Evolutionary conservation across 1,140 invertebrate species (phyloP).

Genomic region (Trachymyrmex cornetzi): DNA sequence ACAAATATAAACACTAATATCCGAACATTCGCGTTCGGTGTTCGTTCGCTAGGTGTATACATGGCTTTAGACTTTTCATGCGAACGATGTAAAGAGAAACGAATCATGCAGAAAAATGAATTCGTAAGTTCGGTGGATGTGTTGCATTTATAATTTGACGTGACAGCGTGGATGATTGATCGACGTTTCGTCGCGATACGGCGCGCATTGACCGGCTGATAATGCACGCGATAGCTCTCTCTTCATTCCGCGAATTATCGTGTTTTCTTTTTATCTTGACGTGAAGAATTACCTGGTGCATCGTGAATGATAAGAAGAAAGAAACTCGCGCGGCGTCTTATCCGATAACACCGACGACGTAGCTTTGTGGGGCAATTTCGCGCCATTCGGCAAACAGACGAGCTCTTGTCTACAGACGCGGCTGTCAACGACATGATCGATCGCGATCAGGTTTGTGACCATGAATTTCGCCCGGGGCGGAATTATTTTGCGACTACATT

Average conservation of each 20-base stretch:
- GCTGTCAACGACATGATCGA: conserved; percentile 36
- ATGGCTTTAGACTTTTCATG: too few species aligned
- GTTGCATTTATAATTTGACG: conserved; percentile 5
- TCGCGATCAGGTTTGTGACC: conserved; percentile 32
- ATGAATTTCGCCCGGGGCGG: conserved; percentile 12
- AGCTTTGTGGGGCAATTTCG: conserved; percentile 34
- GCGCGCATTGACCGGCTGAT: conserved; percentile 12
- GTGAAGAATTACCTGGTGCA: conserved; percentile 35
- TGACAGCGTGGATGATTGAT: conserved; percentile 23
- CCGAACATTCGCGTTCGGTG: too few species aligned
- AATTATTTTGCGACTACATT: neutral
- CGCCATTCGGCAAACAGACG: conserved; percentile 33
- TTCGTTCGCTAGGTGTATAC: too few species aligned
- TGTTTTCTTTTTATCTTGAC: conserved; percentile 23
- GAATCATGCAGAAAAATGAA: neutral
- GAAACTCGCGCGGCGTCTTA: neutral
- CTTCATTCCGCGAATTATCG: neutral
- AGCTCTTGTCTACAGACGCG: neutral
- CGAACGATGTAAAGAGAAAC: neutral
- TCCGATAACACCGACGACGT: conserved; percentile 35
- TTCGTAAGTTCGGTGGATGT: neutral
- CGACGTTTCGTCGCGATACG: conserved; percentile 5
- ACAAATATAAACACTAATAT: too few species aligned
- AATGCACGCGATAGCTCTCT: conserved; percentile 29
- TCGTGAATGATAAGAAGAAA: conserved; percentile 23